Evolutionary conservation across 2,797 vertebrate species (phyloP).

Genomic region (Oreochromis mossambicus): DNA sequence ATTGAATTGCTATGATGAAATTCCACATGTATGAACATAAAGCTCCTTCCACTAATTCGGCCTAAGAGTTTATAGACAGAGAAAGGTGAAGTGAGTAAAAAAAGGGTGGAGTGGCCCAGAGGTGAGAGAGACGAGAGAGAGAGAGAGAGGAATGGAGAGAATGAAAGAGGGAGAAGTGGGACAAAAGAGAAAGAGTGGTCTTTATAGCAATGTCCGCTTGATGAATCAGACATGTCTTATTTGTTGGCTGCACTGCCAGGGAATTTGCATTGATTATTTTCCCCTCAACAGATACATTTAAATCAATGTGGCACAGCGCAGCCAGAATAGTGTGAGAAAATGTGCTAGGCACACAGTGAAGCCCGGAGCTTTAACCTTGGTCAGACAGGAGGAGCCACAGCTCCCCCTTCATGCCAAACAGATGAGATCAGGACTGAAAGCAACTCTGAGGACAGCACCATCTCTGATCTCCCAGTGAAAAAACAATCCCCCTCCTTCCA

Average conservation of each 20-base stretch:
- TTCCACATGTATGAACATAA: constrained; percentile 76
- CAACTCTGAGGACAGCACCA: constrained; percentile 33
- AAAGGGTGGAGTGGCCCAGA: constrained; percentile 74
- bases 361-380: constrained; percentile 67
- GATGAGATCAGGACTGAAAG: constrained; percentile 74
- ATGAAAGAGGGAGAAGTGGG: constrained; percentile 33
- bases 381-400: constrained; percentile 87
- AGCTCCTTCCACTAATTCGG: constrained; percentile 85
- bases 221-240: constrained; percentile 87
- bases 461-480: constrained; percentile 36
- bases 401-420: constrained; percentile 95
- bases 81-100: constrained; percentile 65
- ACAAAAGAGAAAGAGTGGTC: constrained; percentile 79
- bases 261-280: constrained; percentile 98
- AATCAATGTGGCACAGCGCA: constrained; percentile 86
- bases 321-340: constrained; percentile 78
- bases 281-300: constrained; percentile 91
- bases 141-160: background rate
- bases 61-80: constrained; percentile 76
- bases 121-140: constrained; percentile 69
- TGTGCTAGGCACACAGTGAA: constrained; percentile 61
- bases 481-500: constrained; percentile 23
- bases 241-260: constrained; percentile 83
- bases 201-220: constrained; percentile 88
- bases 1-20: constrained; percentile 74